phyloP scores from a whole-genome alignment of 2,797 vertebrate species.

The Macropodus opercularis region DNA sequence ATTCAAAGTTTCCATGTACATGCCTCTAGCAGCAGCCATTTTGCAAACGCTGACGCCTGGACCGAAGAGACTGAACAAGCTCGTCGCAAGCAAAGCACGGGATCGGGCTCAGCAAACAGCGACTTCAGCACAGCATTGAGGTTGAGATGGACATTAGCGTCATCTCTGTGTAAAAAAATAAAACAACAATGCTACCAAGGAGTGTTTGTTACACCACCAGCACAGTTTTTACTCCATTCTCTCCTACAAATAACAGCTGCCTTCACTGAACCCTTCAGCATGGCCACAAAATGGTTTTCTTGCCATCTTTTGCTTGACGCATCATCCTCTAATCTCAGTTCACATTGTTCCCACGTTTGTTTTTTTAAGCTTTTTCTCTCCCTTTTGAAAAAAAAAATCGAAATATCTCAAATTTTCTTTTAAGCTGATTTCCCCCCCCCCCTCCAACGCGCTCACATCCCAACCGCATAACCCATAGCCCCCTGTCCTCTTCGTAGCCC shows the following conservation, averaged over 20 bases:
- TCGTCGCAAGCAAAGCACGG: constrained; percentile 58
- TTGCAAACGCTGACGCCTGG: constrained; percentile 74
- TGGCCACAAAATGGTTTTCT: constrained; percentile 75
- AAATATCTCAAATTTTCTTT: constrained; percentile 72
- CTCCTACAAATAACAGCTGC: constrained; percentile 67
- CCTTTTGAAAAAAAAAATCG: constrained; percentile 45
- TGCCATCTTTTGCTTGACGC: constrained; percentile 74
- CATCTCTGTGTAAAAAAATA: constrained; percentile 37
- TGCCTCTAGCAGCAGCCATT: constrained; percentile 81
- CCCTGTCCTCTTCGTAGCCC: constrained; percentile 62
- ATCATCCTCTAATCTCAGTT: constrained; percentile 59
- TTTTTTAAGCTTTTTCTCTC: constrained; percentile 47
- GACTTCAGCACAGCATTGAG: constrained; percentile 17
- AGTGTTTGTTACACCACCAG: constrained; percentile 17
- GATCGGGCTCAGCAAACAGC: constrained; percentile 47
- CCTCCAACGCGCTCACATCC: constrained; percentile 49
- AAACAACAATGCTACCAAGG: constrained; percentile 19
- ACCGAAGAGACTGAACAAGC: constrained; percentile 68
- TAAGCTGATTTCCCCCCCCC: constrained; percentile 63
- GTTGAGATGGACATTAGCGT: constrained; percentile 49
- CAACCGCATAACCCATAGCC: constrained; percentile 62
- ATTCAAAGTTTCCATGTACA: constrained; percentile 79
- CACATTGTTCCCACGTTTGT: constrained; percentile 51
- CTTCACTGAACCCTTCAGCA: constrained; percentile 63
- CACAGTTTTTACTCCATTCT: constrained; percentile 47